Base-by-base conservation (phyloP, 2,888 invertebrate species). In the Tachina fera region DNA sequence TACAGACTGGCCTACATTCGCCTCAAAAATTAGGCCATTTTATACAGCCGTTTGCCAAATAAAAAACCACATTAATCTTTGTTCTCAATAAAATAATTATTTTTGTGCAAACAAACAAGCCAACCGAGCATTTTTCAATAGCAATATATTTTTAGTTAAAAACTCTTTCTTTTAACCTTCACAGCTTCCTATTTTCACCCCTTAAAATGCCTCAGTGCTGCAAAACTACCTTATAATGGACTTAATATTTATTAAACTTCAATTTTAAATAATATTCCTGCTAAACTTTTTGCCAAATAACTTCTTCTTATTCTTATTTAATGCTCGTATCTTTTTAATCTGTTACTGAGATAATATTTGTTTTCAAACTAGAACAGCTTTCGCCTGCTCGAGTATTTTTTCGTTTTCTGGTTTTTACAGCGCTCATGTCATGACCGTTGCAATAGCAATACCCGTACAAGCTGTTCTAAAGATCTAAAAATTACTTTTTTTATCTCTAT, bases 401-500 rank as follows among this genome's bases (percentile, higher is more conserved):
- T 31, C 4, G 2, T 31, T 31, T 31, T 4, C 4, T 31, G 1
- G 0, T 53, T 49, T n/a, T 16, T 49, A n/a, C 16, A 51, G 19
- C 51, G 22, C 19, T 31, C 31, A 58, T 47, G 45, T 16, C 45
- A 45, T 72, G 10, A 47, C 58, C 31, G 31, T 31, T 31, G 31
- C 31, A 31, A 31, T 31, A 31, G 31, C 5, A 31, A 31, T 31
- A 31, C 31, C 6, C 31, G 14, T 74, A 13, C 47, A 74, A 49
- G 13, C 14, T 16, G 47, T 43, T 51, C 16, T 9, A 51, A 31
- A 16, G 14, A 56, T 47, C 45, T 22, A 45, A 53, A 19, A 31
- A 56, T 65, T 67, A 65, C 31, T 67, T n/a, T 67, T n/a, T 77
- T 58, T 77, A 67, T 79, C 45, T 45, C 14, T 39, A 51, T 41